Evolutionary conservation across 1,140 invertebrate species (phyloP).

Genomic region (Anastrepha obliqua): DNA sequence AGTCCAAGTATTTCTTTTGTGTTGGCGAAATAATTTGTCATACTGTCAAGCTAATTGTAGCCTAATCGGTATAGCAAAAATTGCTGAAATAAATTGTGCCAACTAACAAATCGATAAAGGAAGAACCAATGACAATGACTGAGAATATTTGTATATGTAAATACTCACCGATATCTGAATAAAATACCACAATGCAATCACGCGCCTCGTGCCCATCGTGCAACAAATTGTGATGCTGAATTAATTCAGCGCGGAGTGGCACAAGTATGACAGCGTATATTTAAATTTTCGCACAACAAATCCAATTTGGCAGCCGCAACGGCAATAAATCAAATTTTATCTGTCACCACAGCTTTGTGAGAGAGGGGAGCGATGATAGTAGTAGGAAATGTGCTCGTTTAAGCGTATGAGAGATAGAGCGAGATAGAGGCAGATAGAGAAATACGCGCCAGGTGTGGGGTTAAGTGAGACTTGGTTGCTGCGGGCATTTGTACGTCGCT

Average conservation of each 20-base stretch:
- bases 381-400: neutral
- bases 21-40: neutral
- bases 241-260: neutral
- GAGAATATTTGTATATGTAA: neutral
- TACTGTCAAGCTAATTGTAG: neutral
- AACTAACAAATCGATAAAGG: neutral
- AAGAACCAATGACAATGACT: neutral
- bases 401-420: neutral
- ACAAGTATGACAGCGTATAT: neutral
- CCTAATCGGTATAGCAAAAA: neutral
- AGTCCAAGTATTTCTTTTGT: neutral
- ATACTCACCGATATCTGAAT: neutral
- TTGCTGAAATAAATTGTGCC: neutral
- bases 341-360: constrained; percentile 12
- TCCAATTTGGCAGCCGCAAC: constrained; percentile 25
- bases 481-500: neutral
- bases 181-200: neutral
- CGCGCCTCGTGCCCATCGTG: neutral
- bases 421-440: neutral
- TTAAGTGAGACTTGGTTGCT: neutral
- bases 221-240: neutral
- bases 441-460: neutral
- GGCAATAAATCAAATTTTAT: constrained; percentile 52
- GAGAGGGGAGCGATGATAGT: neutral
- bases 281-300: constrained; percentile 17